Base-by-base conservation (phyloP, 2,113 vertebrate genomes). In the Mionectes macconnelli region DNA sequence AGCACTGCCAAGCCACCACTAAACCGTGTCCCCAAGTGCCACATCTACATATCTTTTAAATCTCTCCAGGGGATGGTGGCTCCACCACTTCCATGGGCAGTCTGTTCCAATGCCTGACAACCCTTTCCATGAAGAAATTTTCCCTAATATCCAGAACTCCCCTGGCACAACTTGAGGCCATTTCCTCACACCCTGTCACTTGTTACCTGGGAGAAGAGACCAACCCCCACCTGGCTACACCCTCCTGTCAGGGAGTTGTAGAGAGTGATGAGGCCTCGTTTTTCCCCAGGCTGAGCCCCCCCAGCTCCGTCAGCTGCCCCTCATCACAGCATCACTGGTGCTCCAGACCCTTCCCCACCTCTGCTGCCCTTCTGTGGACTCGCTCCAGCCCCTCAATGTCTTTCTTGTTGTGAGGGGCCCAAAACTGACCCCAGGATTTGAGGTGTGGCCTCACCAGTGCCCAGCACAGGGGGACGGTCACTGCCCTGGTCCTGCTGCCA, bases 261-360 rank as follows among this genome's bases (percentile, higher is more conserved):
- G 23, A 39, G 40, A 55, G 24, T 3, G 11, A 27, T 16, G 16
- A 64, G 39, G 33, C 27, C 21, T 69, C 55, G 19, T 69, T 31
- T 31, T 64, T 28, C 35, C 49, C 47, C 87, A 55, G 40, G 10
- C 0, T 27, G 2, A 62, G 8, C 45, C 11, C 6, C 13, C 28
- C 28, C 52, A 67, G 57, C 18, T 72, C 49, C 56, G 23, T 39
- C 74, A 78, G 64, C 30, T 57, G 25, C 44, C 68, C 28, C 78
- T 74, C 53, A 60, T 2, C 20, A 30, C 4, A n/a, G n/a, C n/a
- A n/a, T n/a, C n/a, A 55, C 1, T 0, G 23, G 14, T 40, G 39
- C 55, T 60, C 69, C 78, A 53, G 39, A 8, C n/a, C 45, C 25
- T 35, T 60, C n/a, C 47, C 55, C 62, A 76, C 47, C 47, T 76